Base-by-base conservation (phyloP, 2,797 vertebrate species). In the Leptodactylus fallax region DNA sequence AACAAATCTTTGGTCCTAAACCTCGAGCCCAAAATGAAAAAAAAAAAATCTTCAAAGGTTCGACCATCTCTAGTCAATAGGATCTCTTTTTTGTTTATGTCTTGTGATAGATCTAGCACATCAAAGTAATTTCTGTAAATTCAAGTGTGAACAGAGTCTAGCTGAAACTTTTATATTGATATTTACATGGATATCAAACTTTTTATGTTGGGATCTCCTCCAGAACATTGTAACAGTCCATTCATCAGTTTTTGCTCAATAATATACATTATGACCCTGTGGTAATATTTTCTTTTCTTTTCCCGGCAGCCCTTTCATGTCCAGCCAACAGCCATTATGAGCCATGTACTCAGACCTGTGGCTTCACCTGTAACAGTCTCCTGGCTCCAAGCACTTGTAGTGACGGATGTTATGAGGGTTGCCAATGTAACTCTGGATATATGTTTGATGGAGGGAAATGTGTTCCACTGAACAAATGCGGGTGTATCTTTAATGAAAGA, bases 261-360 rank as follows among this genome's bases (percentile, higher is more conserved):
- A 36, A 4, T 36, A 21, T 85, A 17, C 12, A 56, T 53, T n/a
- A 17, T 21, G 2, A 7, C 7, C 21, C 21, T 25, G 7, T 11
- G 51, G 12, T 80, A 25, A 86, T 17, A 23, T n/a, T 56, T 7
- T 55, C 12, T 67, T 92, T 3, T 78, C 13, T 7, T 81, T 60
- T 8, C 4, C 23, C 88, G 36, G 3, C 88, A 95, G 94, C 92
- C 7, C 6, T 91, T 45, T 61, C 81, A 7, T 95, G 94, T 72
- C 93, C 93, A 21, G 87, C 55, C 65, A 91, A 96, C 89, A 95
- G 94, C 58, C 92, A 94, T 87, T 95, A 95, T 0, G 79, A 94
- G 87, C 87, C 92, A 25, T 95, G 95, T 4, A 91, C 93, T 0
- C 82, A 91, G 76, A 93, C 90, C n/a, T 95, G 94, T 81, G 93